Percentiles rank a stretch among this genome's conserved stretches.
phyloP scores from a whole-genome alignment of 2,888 invertebrate species.

The Papilio elwesi region DNA sequence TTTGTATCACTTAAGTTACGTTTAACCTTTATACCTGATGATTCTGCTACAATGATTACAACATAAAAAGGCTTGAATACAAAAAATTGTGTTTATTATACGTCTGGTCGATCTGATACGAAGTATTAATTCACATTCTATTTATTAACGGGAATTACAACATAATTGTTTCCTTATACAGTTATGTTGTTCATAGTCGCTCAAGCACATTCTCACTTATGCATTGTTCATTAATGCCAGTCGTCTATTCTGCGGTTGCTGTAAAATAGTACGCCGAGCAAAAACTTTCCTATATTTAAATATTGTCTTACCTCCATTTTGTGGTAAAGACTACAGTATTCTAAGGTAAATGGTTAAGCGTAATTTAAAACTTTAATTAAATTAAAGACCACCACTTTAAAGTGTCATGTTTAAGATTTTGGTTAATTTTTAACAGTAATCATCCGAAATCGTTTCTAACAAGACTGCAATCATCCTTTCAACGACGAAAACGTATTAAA shows the following conservation, averaged over 20 bases:
- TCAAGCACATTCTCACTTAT: slow-evolving; percentile 63
- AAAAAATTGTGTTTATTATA: neutral
- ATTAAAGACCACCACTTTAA: slow-evolving; percentile 8
- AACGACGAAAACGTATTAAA: neutral
- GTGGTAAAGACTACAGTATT: slow-evolving; percentile 16
- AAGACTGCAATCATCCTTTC: neutral
- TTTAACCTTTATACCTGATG: slow-evolving; percentile 7
- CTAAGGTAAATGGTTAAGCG: neutral
- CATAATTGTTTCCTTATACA: slow-evolving; percentile 74
- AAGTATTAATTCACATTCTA: neutral
- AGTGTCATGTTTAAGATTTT: neutral
- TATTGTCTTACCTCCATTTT: slow-evolving; percentile 2
- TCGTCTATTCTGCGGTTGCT: slow-evolving; percentile 50
- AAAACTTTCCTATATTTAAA: slow-evolving; percentile 22
- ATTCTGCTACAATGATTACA: neutral
- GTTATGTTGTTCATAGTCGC: slow-evolving; percentile 59
- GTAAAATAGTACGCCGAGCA: slow-evolving; percentile 13
- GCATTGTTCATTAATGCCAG: slow-evolving; percentile 61
- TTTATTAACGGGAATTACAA: slow-evolving; percentile 64
- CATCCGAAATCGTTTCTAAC: neutral
- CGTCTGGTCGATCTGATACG: neutral
- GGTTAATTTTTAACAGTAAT: neutral
- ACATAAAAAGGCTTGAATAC: neutral
- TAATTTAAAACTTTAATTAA: neutral
- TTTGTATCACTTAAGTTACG: slow-evolving; percentile 27